A percentile compares a stretch with the other conserved stretches of the same genome.
These are phyloP conservation scores for Todiramphus chloris DNA, from an alignment of 2,113 vertebrate genomes.

Conservation along the genomic window DNA sequence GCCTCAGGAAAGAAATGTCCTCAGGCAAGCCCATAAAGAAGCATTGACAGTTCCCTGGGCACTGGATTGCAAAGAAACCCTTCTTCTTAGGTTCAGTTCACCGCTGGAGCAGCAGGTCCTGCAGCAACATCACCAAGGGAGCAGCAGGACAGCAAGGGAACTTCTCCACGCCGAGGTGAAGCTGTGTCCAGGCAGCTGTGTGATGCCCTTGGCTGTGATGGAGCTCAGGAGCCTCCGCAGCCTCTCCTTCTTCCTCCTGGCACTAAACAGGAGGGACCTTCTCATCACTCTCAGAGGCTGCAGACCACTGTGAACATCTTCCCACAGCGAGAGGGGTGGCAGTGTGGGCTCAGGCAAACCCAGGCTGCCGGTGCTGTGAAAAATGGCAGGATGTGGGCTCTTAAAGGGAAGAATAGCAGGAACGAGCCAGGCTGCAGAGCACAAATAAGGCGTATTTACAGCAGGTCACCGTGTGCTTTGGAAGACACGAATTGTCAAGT, in stretches of 20 bases:
- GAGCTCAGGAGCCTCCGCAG: neutral
- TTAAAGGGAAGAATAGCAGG: conserved; percentile 27
- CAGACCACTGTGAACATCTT: neutral
- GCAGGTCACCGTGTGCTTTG: neutral
- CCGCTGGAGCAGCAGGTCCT: neutral
- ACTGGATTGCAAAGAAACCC: neutral
- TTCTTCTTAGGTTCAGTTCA: neutral
- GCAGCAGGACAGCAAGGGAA: neutral
- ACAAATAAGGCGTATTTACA: neutral
- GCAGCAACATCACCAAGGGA: neutral
- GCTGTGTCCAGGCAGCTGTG: neutral
- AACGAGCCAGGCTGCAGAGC: neutral
- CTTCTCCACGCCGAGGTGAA: neutral
- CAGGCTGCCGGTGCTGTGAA: neutral
- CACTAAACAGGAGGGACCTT: neutral
- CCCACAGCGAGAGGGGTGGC: neutral
- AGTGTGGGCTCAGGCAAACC: neutral
- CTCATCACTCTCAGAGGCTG: neutral
- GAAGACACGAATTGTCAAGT: neutral
- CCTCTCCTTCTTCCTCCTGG: neutral
- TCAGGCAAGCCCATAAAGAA: rapidly evolving
- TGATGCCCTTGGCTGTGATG: neutral
- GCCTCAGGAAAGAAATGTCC: neutral
- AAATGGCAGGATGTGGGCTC: conserved; percentile 35
- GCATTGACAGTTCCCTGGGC: rapidly evolving